These are phyloP conservation scores for Beris chalybata DNA, from an alignment of 2,888 invertebrate species.

Conservation along the genomic window DNA sequence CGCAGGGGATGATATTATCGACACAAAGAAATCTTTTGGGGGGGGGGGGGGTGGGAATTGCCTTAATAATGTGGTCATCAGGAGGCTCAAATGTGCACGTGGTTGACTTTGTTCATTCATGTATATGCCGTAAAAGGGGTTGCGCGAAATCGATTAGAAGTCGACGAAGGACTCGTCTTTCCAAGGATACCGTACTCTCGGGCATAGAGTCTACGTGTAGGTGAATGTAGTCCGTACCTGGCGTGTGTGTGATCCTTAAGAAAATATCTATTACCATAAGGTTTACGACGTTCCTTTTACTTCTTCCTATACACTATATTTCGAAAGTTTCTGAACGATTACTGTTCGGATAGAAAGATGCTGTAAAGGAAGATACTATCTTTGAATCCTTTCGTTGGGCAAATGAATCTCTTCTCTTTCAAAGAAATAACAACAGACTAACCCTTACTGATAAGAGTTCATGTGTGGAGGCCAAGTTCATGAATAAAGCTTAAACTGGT, in stretches of 20 bases:
- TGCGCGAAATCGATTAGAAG: conserved; percentile 33
- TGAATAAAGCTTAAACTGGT: conserved; percentile 33
- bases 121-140: conserved; percentile 34
- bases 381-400: conserved; percentile 8
- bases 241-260: conserved; percentile 22
- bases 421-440: conserved; percentile 17
- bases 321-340: background rate
- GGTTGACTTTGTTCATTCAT: conserved; percentile 38
- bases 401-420: conserved; percentile 5
- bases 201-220: background rate
- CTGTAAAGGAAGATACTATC: background rate
- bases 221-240: background rate
- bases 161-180: conserved; percentile 24
- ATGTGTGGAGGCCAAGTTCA: conserved; percentile 25
- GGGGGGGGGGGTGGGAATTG: conserved; percentile 31
- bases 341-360: background rate
- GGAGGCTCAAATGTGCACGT: conserved; percentile 37
- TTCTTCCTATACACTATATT: background rate
- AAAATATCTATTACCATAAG: conserved; percentile 12
- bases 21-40: conserved; percentile 35
- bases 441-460: conserved; percentile 25
- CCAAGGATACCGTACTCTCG: background rate
- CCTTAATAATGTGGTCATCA: conserved; percentile 39
- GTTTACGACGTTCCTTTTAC: background rate
- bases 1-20: conserved; percentile 34